Evolutionary conservation across 1,140 invertebrate genomes (phyloP).

Genomic region (Oncopeltus fasciatus): DNA sequence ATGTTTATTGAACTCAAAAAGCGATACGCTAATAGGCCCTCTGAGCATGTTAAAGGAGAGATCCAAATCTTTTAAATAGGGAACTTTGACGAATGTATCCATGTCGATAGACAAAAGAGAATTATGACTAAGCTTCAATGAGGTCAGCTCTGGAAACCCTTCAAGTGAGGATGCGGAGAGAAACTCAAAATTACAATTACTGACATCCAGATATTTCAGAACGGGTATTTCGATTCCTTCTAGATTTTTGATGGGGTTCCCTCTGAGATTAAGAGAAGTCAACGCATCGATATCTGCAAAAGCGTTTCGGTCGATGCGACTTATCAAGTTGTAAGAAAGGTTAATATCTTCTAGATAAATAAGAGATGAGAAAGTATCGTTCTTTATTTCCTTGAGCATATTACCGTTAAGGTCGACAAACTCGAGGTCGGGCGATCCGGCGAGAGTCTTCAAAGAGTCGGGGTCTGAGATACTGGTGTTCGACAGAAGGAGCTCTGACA

Average conservation of each 20-base stretch:
- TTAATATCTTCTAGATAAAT: constrained; percentile 47
- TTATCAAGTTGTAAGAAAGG: constrained; percentile 45
- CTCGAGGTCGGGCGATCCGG: constrained; percentile 41
- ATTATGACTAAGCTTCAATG: constrained; percentile 45
- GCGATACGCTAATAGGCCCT: constrained; percentile 40
- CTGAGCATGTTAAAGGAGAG: constrained; percentile 48
- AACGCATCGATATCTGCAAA: constrained; percentile 42
- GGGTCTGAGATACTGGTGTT: constrained; percentile 37
- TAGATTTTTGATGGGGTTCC: constrained; percentile 38
- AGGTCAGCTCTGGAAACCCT: constrained; percentile 42
- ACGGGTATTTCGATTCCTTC: constrained; percentile 36
- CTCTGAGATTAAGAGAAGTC: constrained; percentile 42
- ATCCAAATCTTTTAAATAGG: constrained; percentile 46
- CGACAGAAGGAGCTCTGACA: constrained; percentile 50
- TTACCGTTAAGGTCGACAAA: constrained; percentile 50
- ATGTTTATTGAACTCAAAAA: constrained; percentile 48
- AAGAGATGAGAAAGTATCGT: constrained; percentile 39
- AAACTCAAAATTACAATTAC: constrained; percentile 43
- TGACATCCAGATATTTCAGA: constrained; percentile 44
- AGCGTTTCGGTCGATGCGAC: constrained; percentile 38
- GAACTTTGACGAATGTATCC: constrained; percentile 44
- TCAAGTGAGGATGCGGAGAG: constrained; percentile 47
- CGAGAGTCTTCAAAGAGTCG: constrained; percentile 38
- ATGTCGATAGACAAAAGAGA: constrained; percentile 46
- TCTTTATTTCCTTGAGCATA: constrained; percentile 41